Evolutionary conservation across 2,113 vertebrate genomes (phyloP).

Genomic region (Prolemur simus): DNA sequence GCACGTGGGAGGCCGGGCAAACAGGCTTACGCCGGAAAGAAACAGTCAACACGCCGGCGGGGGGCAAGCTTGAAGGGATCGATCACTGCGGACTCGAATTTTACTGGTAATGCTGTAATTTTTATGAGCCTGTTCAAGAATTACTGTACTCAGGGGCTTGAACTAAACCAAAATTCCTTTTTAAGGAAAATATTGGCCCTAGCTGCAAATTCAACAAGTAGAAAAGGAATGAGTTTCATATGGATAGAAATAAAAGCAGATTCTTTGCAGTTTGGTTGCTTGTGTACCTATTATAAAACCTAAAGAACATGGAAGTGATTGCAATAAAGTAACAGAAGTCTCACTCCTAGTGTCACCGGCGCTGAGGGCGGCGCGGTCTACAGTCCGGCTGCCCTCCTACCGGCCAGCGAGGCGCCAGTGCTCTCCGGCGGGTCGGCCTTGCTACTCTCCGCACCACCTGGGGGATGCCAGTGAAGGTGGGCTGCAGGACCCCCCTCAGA

Average conservation of each 20-base stretch:
- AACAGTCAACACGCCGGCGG: fast-evolving
- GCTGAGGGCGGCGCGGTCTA: neutral
- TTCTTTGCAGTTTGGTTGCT: neutral
- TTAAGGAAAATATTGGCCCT: neutral
- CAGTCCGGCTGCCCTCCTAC: neutral
- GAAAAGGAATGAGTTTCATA: neutral
- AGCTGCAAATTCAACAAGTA: neutral
- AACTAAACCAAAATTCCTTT: neutral
- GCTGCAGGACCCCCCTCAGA: neutral
- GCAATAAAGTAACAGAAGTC: neutral
- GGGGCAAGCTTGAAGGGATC: neutral
- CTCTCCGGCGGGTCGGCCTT: too few species aligned
- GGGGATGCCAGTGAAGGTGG: neutral
- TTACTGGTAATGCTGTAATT: neutral
- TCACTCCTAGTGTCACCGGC: neutral
- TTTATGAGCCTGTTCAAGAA: neutral
- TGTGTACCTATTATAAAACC: neutral
- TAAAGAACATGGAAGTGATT: neutral
- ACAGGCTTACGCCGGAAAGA: fast-evolving
- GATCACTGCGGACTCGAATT: neutral
- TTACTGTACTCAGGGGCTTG: neutral
- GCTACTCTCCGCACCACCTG: neutral
- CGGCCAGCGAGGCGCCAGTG: neutral
- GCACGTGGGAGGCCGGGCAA: neutral
- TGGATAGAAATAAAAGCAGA: neutral